Percentiles rank a stretch among this genome's conserved stretches.
Evolutionary conservation across 2,797 vertebrate genomes (phyloP).

Genomic region (Sarcoramphus papa): DNA sequence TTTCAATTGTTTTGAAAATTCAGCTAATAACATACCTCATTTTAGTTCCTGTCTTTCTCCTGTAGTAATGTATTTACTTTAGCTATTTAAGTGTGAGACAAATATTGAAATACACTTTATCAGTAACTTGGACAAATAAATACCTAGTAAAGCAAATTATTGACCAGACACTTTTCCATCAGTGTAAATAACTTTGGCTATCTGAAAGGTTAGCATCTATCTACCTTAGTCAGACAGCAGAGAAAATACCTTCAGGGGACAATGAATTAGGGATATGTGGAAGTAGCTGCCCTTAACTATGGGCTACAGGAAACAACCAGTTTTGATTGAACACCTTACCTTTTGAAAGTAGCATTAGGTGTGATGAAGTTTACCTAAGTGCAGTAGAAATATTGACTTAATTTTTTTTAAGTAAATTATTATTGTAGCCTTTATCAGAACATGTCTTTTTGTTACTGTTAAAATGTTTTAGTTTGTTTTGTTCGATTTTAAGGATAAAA

Average conservation of each 20-base stretch:
- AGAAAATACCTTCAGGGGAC: background rate
- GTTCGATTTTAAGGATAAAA: background rate
- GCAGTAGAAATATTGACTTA: background rate
- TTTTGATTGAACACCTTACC: background rate
- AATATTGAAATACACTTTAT: background rate
- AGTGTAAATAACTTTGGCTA: background rate
- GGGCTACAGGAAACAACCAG: background rate
- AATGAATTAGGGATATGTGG: background rate
- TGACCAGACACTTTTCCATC: background rate
- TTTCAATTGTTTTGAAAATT: background rate
- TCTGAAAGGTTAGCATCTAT: background rate
- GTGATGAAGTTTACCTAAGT: background rate
- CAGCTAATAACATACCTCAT: background rate
- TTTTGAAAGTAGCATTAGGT: background rate
- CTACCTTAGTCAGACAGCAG: background rate
- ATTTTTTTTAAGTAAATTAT: rapidly evolving
- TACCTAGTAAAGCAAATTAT: background rate
- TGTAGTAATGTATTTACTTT: background rate
- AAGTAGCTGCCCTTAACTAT: background rate
- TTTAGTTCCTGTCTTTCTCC: background rate
- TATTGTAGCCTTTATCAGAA: background rate
- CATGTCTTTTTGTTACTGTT: background rate
- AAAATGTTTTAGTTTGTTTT: background rate
- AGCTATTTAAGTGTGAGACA: background rate
- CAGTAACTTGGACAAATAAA: background rate